Evolutionary conservation across 2,797 vertebrate genomes (phyloP).

Genomic region (Halcyon smyrnensis): DNA sequence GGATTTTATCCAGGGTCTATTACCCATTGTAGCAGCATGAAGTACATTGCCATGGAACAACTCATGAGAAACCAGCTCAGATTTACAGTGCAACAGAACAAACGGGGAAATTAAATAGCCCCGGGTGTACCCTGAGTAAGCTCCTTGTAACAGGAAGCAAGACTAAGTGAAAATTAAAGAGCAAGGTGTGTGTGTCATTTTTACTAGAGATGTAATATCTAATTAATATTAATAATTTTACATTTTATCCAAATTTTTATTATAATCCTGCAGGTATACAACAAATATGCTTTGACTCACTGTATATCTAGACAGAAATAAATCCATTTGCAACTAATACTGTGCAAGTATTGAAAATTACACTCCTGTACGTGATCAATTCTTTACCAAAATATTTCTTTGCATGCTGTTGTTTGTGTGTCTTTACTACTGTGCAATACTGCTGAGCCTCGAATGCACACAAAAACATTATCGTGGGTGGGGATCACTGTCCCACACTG

Average conservation of each 20-base stretch:
- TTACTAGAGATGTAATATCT: background rate
- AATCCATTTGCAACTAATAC: background rate
- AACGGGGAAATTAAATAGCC: background rate
- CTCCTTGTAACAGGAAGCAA: background rate
- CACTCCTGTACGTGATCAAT: background rate
- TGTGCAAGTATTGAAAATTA: background rate
- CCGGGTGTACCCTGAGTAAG: background rate
- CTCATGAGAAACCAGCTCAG: background rate
- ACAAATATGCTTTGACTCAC: background rate
- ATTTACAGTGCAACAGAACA: background rate
- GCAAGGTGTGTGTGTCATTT: background rate
- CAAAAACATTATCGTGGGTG: background rate
- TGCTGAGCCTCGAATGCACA: background rate
- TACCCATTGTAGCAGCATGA: background rate
- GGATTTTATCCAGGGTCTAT: background rate
- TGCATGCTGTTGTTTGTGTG: background rate
- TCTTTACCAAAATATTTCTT: background rate
- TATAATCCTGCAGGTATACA: background rate
- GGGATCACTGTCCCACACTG: background rate
- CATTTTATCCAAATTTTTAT: background rate
- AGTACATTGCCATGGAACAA: background rate
- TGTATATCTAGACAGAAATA: background rate
- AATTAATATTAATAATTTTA: background rate
- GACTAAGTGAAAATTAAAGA: background rate
- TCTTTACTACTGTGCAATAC: background rate